These are phyloP conservation scores for Ptychoptera albimana DNA, from an alignment of 2,888 invertebrate species.

Conservation along the genomic window DNA sequence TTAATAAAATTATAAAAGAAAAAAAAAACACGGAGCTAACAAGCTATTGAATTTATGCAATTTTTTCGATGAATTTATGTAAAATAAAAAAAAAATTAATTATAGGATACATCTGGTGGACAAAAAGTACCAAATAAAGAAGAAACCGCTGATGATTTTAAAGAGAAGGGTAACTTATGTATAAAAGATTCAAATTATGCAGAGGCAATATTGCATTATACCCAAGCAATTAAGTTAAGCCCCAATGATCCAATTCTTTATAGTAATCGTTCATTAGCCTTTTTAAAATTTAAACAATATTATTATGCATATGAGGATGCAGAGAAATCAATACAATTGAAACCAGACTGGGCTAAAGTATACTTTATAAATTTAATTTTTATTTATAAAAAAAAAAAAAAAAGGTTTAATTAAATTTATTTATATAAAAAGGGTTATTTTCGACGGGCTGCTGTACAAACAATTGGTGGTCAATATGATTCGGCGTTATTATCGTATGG, in stretches of 20 bases:
- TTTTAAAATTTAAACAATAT: constrained; percentile 60
- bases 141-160: constrained; percentile 17
- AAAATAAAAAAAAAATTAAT: neutral
- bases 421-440: constrained; percentile 43
- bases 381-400: neutral
- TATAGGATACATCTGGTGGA: neutral
- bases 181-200: constrained; percentile 54
- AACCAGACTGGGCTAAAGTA: constrained; percentile 68
- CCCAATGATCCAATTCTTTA: constrained; percentile 48
- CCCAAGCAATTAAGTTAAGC: constrained; percentile 59
- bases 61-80: too few relatives aligned
- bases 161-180: constrained; percentile 59
- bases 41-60: too few relatives aligned
- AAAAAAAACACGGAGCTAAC: too few relatives aligned
- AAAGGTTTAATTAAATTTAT: neutral
- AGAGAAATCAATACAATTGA: constrained; percentile 51
- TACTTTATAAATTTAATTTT: constrained; percentile 7
- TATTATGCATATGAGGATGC: constrained; percentile 66
- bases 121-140: neutral
- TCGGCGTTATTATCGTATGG: constrained; percentile 54
- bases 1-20: too few relatives aligned
- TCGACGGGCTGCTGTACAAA: constrained; percentile 54
- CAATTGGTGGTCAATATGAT: constrained; percentile 45
- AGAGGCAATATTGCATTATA: constrained; percentile 65
- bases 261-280: constrained; percentile 68